phyloP scores from a whole-genome alignment of 2,113 vertebrate species.

The Cyanistes caeruleus region DNA sequence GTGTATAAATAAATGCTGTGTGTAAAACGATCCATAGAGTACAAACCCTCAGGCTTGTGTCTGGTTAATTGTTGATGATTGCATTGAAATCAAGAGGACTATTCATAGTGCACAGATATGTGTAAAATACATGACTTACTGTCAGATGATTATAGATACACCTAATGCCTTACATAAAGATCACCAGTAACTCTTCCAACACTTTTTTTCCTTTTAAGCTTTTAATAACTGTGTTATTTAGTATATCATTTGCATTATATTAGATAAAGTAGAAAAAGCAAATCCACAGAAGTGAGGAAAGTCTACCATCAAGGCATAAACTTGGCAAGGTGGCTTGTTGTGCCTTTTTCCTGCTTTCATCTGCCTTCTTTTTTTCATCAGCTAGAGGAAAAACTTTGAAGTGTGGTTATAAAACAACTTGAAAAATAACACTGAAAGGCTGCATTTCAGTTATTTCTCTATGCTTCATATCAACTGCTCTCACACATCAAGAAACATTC shows the following conservation, averaged over 20 bases:
- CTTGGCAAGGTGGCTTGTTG: not conserved
- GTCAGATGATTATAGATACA: not conserved
- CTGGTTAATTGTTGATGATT: not conserved
- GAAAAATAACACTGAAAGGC: conserved; percentile 38
- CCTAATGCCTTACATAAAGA: not conserved
- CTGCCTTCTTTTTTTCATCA: conserved; percentile 4
- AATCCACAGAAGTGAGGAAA: not conserved
- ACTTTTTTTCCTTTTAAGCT: not conserved
- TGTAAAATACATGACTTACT: not conserved
- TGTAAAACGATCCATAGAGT: not conserved
- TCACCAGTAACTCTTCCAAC: not conserved
- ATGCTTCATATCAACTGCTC: not conserved
- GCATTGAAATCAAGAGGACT: not conserved
- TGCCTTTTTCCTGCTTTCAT: conserved; percentile 4
- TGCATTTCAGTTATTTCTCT: conserved; percentile 13
- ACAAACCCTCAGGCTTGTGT: not conserved
- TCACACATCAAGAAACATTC: not conserved
- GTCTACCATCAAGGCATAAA: not conserved
- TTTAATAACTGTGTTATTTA: not conserved
- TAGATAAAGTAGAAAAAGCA: not conserved
- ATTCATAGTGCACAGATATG: not conserved
- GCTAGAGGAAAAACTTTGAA: not conserved
- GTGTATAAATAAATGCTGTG: not conserved
- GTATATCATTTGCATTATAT: not conserved
- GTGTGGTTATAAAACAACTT: conserved; percentile 4